These are phyloP conservation scores for Drosophila neonasuta DNA, from an alignment of 2,888 invertebrate genomes.

Conservation along the genomic window DNA sequence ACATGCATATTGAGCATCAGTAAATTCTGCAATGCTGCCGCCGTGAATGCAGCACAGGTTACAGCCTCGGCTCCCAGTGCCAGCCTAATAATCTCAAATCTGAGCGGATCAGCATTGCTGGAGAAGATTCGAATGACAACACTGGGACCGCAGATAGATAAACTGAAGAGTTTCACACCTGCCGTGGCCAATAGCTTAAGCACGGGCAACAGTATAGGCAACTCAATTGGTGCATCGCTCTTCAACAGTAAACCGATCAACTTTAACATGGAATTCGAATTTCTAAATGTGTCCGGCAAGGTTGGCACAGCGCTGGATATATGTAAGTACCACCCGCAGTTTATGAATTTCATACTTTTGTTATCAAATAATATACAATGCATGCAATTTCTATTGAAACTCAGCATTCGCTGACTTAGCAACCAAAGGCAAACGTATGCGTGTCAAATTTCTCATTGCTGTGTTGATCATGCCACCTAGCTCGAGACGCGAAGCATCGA, in stretches of 20 bases:
- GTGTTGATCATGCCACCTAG: slow-evolving; percentile 54
- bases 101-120: slow-evolving; percentile 73
- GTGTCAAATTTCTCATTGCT: slow-evolving; percentile 49
- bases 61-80: slow-evolving; percentile 65
- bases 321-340: slow-evolving; percentile 71
- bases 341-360: background rate
- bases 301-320: slow-evolving; percentile 79
- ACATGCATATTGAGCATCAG: slow-evolving; percentile 80
- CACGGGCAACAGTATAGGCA: slow-evolving; percentile 24
- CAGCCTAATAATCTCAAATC: slow-evolving; percentile 71
- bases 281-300: slow-evolving; percentile 81
- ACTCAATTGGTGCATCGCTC: slow-evolving; percentile 38
- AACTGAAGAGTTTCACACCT: slow-evolving; percentile 56
- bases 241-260: slow-evolving; percentile 59
- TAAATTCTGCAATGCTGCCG: slow-evolving; percentile 80
- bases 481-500: slow-evolving; percentile 6
- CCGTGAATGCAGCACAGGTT: slow-evolving; percentile 70
- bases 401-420: background rate
- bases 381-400: background rate
- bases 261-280: slow-evolving; percentile 69
- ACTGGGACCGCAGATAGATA: slow-evolving; percentile 66
- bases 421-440: slow-evolving; percentile 7
- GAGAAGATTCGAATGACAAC: slow-evolving; percentile 76
- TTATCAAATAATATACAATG: background rate
- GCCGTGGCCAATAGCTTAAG: slow-evolving; percentile 73